Evolutionary conservation across 2,797 vertebrate genomes (phyloP).

Genomic region (Neomorphus geoffroyi): DNA sequence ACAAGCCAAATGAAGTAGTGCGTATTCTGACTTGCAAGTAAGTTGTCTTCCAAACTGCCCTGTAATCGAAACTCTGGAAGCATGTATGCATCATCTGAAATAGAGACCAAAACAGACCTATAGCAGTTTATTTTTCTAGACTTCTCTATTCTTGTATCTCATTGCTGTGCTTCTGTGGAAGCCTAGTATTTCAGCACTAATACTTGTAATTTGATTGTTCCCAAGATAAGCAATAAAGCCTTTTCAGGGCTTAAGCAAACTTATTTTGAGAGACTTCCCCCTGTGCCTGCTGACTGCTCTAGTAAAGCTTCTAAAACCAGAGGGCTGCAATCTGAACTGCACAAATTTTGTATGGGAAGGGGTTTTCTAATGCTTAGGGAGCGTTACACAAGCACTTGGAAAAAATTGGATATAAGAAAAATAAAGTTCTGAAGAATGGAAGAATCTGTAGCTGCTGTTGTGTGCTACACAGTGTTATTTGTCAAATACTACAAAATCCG

Average conservation of each 20-base stretch:
- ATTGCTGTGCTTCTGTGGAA: not conserved
- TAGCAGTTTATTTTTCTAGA: not conserved
- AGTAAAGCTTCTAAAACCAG: not conserved
- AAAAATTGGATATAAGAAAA: not conserved
- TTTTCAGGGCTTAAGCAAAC: not conserved
- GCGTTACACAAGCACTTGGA: not conserved
- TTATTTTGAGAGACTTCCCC: not conserved
- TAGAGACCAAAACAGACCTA: not conserved
- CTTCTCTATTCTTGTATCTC: not conserved
- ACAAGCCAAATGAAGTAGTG: slow-evolving; percentile 87
- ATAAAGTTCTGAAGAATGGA: not conserved
- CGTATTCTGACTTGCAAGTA: slow-evolving; percentile 93
- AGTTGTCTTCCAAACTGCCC: slow-evolving; percentile 44
- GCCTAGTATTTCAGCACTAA: not conserved
- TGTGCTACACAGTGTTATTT: not conserved
- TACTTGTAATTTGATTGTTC: not conserved
- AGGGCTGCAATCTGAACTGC: not conserved
- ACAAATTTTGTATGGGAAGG: not conserved
- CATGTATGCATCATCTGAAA: not conserved
- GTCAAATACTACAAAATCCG: not conserved
- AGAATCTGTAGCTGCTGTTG: not conserved
- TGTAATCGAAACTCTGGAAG: not conserved
- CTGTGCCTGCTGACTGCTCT: not conserved
- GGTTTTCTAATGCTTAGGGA: not conserved
- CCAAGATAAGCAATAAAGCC: not conserved